Percentiles rank a stretch among this genome's conserved stretches.
phyloP scores from a whole-genome alignment of 2,888 invertebrate genomes.

The Drosophila engyochracea region DNA sequence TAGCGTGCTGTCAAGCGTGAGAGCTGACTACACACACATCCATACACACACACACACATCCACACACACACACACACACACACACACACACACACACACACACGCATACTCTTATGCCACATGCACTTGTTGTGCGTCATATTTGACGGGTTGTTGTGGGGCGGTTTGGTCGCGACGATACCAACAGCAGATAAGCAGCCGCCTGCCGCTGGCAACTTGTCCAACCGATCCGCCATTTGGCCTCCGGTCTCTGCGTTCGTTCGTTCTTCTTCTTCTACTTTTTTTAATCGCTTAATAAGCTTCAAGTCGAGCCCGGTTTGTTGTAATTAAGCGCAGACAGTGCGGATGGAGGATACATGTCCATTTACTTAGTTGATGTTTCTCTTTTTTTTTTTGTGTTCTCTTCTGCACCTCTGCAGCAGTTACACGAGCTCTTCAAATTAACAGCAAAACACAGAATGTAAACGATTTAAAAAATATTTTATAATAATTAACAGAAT shows the following conservation, averaged over 20 bases:
- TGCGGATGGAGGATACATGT: constrained; percentile 22
- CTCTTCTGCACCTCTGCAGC: neutral
- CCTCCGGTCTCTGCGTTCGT: constrained; percentile 38
- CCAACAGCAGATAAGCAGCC: constrained; percentile 66
- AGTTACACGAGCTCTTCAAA: neutral
- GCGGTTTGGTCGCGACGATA: constrained; percentile 55
- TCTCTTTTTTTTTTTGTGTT: neutral
- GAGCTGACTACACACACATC: constrained; percentile 63
- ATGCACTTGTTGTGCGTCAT: constrained; percentile 57
- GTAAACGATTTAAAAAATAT: neutral
- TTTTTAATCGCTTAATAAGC: constrained; percentile 76
- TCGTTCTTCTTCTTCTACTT: neutral
- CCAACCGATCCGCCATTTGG: constrained; percentile 54
- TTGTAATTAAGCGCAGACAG: constrained; percentile 68
- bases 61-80: constrained; percentile 15
- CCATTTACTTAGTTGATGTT: neutral
- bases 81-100: constrained; percentile 7
- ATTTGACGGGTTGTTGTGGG: constrained; percentile 34
- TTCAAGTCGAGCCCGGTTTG: constrained; percentile 41
- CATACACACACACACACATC: constrained; percentile 23
- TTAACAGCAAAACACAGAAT: neutral
- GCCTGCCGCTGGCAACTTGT: constrained; percentile 1
- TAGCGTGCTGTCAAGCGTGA: constrained; percentile 84
- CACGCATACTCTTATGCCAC: constrained; percentile 1
- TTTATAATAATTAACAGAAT: neutral